Percentiles rank a stretch among this genome's conserved stretches.
Conservation (phyloP, 1,140 invertebrate genomes). For the Drosophila burlai region DNA sequence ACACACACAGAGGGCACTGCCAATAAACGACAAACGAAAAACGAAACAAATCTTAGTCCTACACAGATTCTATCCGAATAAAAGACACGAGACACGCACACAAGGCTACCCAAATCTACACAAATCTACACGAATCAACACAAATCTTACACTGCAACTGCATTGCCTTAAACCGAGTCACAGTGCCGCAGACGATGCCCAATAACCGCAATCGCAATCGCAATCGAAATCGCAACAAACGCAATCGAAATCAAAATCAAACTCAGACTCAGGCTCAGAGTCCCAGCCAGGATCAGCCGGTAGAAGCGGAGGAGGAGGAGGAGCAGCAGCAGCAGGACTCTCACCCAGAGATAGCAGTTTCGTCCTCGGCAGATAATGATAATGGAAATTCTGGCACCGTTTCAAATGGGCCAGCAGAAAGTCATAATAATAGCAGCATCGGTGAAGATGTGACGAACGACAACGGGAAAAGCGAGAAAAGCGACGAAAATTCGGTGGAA, state of each 20-base stretch:
- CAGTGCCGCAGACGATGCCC: conserved; percentile 74
- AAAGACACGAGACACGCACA: conserved; percentile 50
- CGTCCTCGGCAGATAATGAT: conserved; percentile 46
- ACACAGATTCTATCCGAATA: conserved; percentile 58
- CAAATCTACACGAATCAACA: conserved; percentile 29
- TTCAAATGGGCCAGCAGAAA: conserved; percentile 69
- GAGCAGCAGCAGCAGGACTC: conserved; percentile 22
- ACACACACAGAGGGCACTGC: conserved; percentile 57
- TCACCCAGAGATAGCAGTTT: conserved; percentile 14
- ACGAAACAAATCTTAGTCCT: conserved; percentile 54
- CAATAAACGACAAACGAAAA: conserved; percentile 49
- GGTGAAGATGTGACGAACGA: conserved; percentile 28
- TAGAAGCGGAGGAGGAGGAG: conserved; percentile 21
- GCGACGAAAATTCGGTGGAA: conserved; percentile 1
- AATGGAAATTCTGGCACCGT: conserved; percentile 77
- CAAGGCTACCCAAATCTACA: conserved; percentile 30
- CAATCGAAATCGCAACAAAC: conserved; percentile 80
- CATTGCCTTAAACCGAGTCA: conserved; percentile 22
- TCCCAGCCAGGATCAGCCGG: conserved; percentile 29
- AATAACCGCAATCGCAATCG: conserved; percentile 82
- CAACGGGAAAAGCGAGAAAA: neutral
- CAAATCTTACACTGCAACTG: conserved; percentile 23
- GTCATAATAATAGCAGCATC: conserved; percentile 22
- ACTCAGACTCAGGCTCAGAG: conserved; percentile 41
- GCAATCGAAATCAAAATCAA: conserved; percentile 75